A percentile compares a stretch with the other conserved stretches of the same genome.
phyloP scores from a whole-genome alignment of 2,797 vertebrate genomes.

The Hydrocynus forskahlii region DNA sequence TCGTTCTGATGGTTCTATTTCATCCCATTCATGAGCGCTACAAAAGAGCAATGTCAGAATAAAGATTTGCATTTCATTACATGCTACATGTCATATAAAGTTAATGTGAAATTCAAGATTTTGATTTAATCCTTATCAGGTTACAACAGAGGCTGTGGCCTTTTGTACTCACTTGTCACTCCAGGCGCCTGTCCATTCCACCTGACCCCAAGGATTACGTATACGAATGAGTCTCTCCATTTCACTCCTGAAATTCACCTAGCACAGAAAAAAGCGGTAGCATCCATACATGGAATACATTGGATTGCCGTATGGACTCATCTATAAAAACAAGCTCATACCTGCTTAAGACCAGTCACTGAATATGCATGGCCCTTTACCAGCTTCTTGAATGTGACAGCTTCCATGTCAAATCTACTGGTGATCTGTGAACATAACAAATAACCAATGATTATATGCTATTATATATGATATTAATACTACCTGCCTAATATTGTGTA shows the following conservation, averaged over 20 bases:
- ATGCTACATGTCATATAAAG: too few relatives aligned
- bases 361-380: constrained; percentile 84
- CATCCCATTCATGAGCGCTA: constrained; percentile 87
- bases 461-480: too few relatives aligned
- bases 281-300: too few relatives aligned
- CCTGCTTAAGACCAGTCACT: constrained; percentile 77
- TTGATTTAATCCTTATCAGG: not conserved
- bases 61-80: not conserved
- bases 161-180: constrained; percentile 75
- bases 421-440: constrained; percentile 66
- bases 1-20: constrained; percentile 73
- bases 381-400: constrained; percentile 75
- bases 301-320: not conserved
- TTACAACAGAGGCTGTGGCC: not conserved
- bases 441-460: too few relatives aligned
- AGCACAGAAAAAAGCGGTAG: not conserved
- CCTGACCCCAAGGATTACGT: constrained; percentile 83
- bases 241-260: constrained; percentile 76
- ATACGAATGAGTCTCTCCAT: constrained; percentile 79
- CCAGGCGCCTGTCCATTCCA: constrained; percentile 86
- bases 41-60: not conserved
- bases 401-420: constrained; percentile 70
- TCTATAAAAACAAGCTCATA: constrained; percentile 30
- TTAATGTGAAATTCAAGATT: too few relatives aligned
- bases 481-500: too few relatives aligned